Percentiles rank a stretch among this genome's conserved stretches.
These are phyloP conservation scores for Mystacides longicornis DNA, from an alignment of 2,888 invertebrate species.

Conservation along the genomic window DNA sequence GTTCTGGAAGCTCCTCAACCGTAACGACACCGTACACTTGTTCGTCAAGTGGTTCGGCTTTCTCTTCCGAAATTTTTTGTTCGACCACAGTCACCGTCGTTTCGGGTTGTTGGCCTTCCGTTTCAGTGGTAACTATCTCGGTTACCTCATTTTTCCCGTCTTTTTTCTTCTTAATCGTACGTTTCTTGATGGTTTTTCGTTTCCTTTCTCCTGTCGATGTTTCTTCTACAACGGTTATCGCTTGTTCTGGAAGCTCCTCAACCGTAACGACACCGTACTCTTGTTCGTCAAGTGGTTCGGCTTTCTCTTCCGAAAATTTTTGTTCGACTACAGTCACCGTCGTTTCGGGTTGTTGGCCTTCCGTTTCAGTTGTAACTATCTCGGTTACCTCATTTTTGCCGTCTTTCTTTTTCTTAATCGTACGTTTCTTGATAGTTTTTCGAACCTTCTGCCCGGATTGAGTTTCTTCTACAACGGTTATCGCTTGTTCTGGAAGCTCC, in stretches of 20 bases:
- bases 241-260: conserved; percentile 24
- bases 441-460: conserved; percentile 1
- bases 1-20: conserved; percentile 28
- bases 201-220: conserved; percentile 26
- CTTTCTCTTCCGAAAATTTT: no score
- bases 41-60: conserved; percentile 20
- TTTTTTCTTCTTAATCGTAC: conserved; percentile 32
- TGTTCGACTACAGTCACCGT: conserved; percentile 28
- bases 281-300: not conserved
- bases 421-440: conserved; percentile 35
- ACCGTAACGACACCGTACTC: not conserved
- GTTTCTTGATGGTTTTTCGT: conserved; percentile 29
- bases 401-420: conserved; percentile 31
- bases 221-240: conserved; percentile 30
- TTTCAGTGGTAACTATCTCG: conserved; percentile 38
- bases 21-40: conserved; percentile 27
- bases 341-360: conserved; percentile 34
- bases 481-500: conserved; percentile 38
- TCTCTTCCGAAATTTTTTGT: conserved; percentile 26
- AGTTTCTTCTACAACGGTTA: conserved; percentile 31
- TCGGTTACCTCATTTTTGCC: conserved; percentile 30
- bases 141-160: conserved; percentile 30
- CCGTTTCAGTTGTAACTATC: conserved; percentile 40
- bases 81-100: conserved; percentile 30
- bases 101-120: conserved; percentile 35